phyloP scores from a whole-genome alignment of 2,797 vertebrate species.

The Poecilia picta region DNA sequence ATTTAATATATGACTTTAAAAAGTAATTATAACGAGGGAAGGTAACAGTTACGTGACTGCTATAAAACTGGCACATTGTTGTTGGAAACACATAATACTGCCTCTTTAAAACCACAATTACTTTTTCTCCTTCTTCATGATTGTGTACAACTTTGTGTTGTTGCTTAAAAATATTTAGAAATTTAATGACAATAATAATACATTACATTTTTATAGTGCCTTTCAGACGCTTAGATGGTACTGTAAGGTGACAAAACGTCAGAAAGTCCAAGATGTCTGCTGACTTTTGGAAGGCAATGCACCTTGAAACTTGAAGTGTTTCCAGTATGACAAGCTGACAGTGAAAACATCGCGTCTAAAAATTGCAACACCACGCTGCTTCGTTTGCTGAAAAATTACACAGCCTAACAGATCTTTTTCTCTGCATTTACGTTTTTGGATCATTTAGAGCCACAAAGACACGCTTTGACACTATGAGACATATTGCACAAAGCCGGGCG shows the following conservation, averaged over 20 bases:
- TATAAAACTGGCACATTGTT: no score
- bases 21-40: no score
- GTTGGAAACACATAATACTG: no score
- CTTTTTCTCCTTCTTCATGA: neutral
- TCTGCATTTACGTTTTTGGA: neutral
- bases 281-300: neutral
- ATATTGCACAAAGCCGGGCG: neutral
- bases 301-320: neutral
- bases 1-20: no score
- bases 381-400: neutral
- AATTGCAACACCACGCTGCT: neutral
- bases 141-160: neutral
- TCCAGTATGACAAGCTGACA: neutral
- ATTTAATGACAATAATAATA: neutral
- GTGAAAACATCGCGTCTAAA: neutral
- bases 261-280: neutral
- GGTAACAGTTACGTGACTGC: no score
- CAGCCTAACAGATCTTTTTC: neutral
- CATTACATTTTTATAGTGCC: no score
- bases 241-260: neutral
- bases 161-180: neutral
- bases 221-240: no score
- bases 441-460: neutral
- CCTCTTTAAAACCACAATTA: neutral
- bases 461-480: slow-evolving; percentile 1